Conservation (phyloP, 2,113 vertebrate species). For the Planiliza haematocheilus region DNA sequence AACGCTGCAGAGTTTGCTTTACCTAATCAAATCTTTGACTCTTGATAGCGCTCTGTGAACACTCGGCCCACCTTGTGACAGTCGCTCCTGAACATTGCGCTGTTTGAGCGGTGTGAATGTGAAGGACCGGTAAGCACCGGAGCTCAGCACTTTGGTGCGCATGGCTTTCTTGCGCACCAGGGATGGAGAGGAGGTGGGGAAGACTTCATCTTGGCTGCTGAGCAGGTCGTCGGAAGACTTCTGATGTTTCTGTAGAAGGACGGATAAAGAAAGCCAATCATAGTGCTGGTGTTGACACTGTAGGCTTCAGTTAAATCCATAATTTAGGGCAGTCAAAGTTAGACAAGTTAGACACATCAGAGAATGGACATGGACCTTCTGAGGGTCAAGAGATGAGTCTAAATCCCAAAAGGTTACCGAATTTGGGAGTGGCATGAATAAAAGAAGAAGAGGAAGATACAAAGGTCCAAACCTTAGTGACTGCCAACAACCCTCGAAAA, state of each 20-base stretch:
- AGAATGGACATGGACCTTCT: too few relatives aligned
- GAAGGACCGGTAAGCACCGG: slow-evolving; percentile 93
- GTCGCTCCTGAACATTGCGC: slow-evolving; percentile 82
- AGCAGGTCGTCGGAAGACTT: slow-evolving; percentile 43
- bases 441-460: neutral
- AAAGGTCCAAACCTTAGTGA: slow-evolving; percentile 77
- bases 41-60: slow-evolving; percentile 79
- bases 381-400: too few relatives aligned
- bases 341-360: too few relatives aligned
- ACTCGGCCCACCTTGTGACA: slow-evolving; percentile 82
- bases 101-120: slow-evolving; percentile 88
- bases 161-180: slow-evolving; percentile 95
- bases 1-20: slow-evolving; percentile 57
- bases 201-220: slow-evolving; percentile 82
- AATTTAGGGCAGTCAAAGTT: neutral
- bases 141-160: slow-evolving; percentile 91
- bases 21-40: slow-evolving; percentile 82
- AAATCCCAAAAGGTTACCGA: neutral
- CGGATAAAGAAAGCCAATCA: neutral
- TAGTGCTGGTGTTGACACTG: neutral
- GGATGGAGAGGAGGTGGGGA: slow-evolving; percentile 86
- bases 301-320: too few relatives aligned
- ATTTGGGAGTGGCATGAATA: neutral
- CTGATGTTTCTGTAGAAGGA: slow-evolving; percentile 32
- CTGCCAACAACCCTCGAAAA: slow-evolving; percentile 64